These are phyloP conservation scores for Salvelinus namaycush DNA, from an alignment of 2,113 vertebrate genomes.

Conservation along the genomic window DNA sequence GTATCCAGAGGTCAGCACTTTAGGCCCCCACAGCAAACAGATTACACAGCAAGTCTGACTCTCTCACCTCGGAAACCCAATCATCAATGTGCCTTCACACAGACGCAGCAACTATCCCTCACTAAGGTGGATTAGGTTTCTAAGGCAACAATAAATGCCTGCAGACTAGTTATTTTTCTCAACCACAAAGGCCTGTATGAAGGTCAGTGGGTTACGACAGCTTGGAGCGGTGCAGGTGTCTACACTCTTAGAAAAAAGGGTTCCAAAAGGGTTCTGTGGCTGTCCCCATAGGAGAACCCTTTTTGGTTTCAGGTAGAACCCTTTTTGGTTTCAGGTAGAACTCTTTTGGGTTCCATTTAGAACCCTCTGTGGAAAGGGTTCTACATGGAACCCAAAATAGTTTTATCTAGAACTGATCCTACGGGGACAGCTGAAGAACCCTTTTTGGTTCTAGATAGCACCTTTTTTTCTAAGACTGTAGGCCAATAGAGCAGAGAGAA, in stretches of 20 bases:
- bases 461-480: not conserved
- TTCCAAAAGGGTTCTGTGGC: no score
- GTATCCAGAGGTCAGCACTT: slow-evolving; percentile 60
- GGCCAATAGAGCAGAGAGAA: slow-evolving; percentile 32
- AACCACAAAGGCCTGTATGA: slow-evolving; percentile 53
- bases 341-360: no score
- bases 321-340: no score
- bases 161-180: slow-evolving; percentile 60
- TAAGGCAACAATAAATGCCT: slow-evolving; percentile 70
- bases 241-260: no score
- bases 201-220: slow-evolving; percentile 66
- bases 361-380: no score
- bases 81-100: slow-evolving; percentile 52
- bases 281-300: no score
- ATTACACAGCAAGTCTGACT: slow-evolving; percentile 64
- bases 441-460: no score
- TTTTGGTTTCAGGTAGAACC: no score
- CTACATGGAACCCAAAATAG: no score
- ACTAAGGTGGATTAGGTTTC: slow-evolving; percentile 67
- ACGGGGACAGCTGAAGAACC: no score
- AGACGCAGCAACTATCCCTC: slow-evolving; percentile 55
- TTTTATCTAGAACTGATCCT: no score
- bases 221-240: slow-evolving; percentile 24
- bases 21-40: slow-evolving; percentile 50
- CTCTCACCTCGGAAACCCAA: slow-evolving; percentile 50